These are phyloP conservation scores for Geophilus truncorum DNA, from an alignment of 2,888 invertebrate genomes.

Conservation along the genomic window DNA sequence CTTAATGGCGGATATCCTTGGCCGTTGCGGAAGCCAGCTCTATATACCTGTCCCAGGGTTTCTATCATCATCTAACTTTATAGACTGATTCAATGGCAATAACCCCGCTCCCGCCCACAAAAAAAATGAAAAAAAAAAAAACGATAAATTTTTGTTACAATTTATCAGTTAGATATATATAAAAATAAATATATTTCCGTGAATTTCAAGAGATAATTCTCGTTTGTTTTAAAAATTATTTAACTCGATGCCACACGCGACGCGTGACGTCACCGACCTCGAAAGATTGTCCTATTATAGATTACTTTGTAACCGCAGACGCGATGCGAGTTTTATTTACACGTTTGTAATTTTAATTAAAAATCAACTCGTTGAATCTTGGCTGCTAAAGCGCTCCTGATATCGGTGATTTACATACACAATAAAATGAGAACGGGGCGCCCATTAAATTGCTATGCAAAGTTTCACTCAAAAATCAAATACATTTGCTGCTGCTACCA, in stretches of 20 bases:
- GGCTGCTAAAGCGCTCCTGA: slow-evolving; percentile 18
- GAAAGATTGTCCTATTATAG: neutral
- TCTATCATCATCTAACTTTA: neutral
- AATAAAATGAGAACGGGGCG: slow-evolving; percentile 23
- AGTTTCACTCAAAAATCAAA: slow-evolving; percentile 27
- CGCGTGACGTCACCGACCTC: neutral
- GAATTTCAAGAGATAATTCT: no score
- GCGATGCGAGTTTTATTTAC: neutral
- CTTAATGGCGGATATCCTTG: slow-evolving; percentile 25
- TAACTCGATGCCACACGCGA: neutral
- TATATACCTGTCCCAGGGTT: slow-evolving; percentile 17
- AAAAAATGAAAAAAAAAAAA: no score
- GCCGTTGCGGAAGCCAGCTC: neutral
- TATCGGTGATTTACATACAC: slow-evolving; percentile 24
- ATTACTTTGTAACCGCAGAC: neutral
- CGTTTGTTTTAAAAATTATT: neutral
- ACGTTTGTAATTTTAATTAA: slow-evolving; percentile 27
- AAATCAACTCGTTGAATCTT: slow-evolving; percentile 22
- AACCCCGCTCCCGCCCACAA: no score
- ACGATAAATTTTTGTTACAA: no score
- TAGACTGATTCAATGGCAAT: neutral
- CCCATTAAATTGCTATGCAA: slow-evolving; percentile 25
- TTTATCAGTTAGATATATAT: no score
- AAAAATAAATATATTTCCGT: no score
- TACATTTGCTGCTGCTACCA: slow-evolving; percentile 27